Percentiles rank a stretch among this genome's conserved stretches.
Conservation (phyloP, 2,888 invertebrate species). For the Diogma glabrata region DNA sequence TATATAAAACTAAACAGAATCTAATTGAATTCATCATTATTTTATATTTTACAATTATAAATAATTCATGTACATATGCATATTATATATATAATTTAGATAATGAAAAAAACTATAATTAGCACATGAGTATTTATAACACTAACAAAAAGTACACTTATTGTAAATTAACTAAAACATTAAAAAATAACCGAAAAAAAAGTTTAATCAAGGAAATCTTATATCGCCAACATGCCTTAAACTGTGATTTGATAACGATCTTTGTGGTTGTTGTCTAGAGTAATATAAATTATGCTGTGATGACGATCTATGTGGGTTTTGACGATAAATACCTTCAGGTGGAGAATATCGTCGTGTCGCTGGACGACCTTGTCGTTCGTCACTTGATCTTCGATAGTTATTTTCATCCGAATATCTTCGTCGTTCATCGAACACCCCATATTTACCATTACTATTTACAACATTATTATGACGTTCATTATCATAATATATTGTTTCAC, state of each 20-base stretch:
- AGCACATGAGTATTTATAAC: too few species aligned
- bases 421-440: slow-evolving; percentile 19
- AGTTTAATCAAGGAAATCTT: slow-evolving; percentile 45
- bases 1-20: too few species aligned
- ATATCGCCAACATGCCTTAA: slow-evolving; percentile 51
- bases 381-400: slow-evolving; percentile 20
- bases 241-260: slow-evolving; percentile 52
- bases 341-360: slow-evolving; percentile 38
- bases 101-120: too few species aligned
- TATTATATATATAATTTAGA: too few species aligned
- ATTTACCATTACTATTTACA: slow-evolving; percentile 4
- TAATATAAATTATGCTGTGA: slow-evolving; percentile 50
- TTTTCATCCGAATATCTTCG: slow-evolving; percentile 35
- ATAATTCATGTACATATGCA: too few species aligned
- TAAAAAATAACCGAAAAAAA: too few species aligned
- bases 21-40: too few species aligned
- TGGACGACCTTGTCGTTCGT: slow-evolving; percentile 12
- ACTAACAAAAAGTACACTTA: too few species aligned
- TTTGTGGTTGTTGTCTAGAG: slow-evolving; percentile 27
- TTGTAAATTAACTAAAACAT: too few species aligned
- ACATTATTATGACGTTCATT: slow-evolving; percentile 18
- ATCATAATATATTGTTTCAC: slow-evolving; percentile 16
- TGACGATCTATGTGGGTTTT: slow-evolving; percentile 43
- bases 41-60: too few species aligned
- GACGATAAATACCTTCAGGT: slow-evolving; percentile 36